A percentile compares a stretch with the other conserved stretches of the same genome.
Conservation (phyloP, 2,113 vertebrate genomes). For the Eudyptes chrysolophus region DNA sequence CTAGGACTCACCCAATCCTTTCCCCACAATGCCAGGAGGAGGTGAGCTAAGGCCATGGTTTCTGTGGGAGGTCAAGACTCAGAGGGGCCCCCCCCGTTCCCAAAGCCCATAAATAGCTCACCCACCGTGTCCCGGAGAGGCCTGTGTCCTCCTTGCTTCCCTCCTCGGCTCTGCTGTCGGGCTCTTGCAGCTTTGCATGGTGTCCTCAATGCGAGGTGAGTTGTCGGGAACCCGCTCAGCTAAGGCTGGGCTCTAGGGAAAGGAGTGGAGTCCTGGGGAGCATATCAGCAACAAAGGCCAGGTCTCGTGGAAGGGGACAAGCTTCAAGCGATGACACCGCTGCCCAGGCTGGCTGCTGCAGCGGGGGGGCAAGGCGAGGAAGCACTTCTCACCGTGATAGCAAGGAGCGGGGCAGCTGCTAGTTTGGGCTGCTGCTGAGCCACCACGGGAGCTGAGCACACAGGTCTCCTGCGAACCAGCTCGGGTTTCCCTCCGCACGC, state of each 20-base stretch:
- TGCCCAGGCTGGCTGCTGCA: neutral
- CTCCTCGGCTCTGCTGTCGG: neutral
- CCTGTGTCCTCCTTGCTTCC: neutral
- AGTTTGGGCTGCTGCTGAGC: neutral
- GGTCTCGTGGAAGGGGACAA: rapidly evolving
- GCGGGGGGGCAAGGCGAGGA: neutral
- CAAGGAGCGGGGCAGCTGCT: neutral
- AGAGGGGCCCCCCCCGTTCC: neutral
- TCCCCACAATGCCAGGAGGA: rapidly evolving
- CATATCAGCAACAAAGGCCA: neutral
- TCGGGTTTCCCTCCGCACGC: neutral
- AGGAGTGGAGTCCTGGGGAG: neutral
- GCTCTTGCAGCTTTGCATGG: neutral
- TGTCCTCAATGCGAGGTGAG: neutral
- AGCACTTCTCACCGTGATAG: slow-evolving; percentile 59
- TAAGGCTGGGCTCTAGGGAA: slow-evolving; percentile 61
- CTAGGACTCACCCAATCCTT: neutral
- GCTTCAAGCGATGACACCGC: rapidly evolving
- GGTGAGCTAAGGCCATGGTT: rapidly evolving
- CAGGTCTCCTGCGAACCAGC: rapidly evolving
- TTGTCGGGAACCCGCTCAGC: slow-evolving; percentile 42
- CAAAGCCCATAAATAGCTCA: neutral
- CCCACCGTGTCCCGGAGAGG: slow-evolving; percentile 46
- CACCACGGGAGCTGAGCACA: rapidly evolving
- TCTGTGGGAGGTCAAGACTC: neutral